Evolutionary conservation across 2,113 vertebrate genomes (phyloP).

Genomic region (Microtus richardsoni): DNA sequence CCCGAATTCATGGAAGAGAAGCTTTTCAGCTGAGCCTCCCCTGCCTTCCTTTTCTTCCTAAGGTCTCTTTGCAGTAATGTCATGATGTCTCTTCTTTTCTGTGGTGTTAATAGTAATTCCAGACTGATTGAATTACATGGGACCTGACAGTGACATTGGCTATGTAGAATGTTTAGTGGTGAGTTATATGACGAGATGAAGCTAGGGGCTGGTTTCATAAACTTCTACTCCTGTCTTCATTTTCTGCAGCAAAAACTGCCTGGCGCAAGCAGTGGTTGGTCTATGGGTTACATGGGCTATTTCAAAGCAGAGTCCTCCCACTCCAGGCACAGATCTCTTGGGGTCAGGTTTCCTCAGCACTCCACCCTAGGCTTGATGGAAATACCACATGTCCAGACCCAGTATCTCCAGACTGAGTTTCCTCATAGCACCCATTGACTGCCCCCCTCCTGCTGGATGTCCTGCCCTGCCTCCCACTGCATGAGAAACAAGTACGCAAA

Average conservation of each 20-base stretch:
- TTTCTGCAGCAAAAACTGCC: background rate
- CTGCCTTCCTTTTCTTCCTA: background rate
- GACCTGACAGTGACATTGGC: background rate
- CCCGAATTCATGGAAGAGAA: background rate
- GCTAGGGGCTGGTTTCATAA: rapidly evolving
- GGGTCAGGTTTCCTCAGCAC: background rate
- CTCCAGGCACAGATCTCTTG: background rate
- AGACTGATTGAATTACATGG: background rate
- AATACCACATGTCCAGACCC: background rate
- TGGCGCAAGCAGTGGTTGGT: background rate
- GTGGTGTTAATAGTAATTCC: background rate
- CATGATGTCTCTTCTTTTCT: background rate
- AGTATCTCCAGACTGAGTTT: background rate
- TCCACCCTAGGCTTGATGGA: background rate
- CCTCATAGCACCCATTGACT: background rate
- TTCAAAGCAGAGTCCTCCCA: background rate
- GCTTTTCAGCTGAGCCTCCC: background rate
- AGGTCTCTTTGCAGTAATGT: background rate
- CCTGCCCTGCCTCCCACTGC: background rate
- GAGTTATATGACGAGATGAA: background rate
- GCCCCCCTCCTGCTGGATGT: background rate
- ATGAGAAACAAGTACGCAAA: background rate
- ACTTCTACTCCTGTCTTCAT: background rate
- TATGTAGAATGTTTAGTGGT: background rate
- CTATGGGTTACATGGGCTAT: background rate